Percentiles rank a stretch among this genome's conserved stretches.
Conservation (phyloP, 1,140 invertebrate genomes). For the Drosophila mojavensis region DNA sequence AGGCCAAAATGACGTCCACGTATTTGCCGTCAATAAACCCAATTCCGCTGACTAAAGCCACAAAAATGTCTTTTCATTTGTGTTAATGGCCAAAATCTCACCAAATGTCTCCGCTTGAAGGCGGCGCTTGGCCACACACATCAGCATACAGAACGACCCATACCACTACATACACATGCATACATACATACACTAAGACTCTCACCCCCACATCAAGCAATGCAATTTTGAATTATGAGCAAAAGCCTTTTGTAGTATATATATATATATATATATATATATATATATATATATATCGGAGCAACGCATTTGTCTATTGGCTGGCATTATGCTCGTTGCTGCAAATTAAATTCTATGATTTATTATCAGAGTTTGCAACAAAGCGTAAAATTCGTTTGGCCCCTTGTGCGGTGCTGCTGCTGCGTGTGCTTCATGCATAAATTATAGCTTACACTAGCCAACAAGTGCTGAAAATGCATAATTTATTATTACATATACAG, state of each 20-base stretch:
- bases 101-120: constrained; percentile 49
- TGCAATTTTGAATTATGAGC: constrained; percentile 68
- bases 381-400: constrained; percentile 79
- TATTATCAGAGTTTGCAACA: constrained; percentile 78
- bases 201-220: neutral
- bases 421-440: constrained; percentile 4
- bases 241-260: constrained; percentile 36
- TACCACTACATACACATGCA: neutral
- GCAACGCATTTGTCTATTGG: constrained; percentile 57
- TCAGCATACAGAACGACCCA: neutral
- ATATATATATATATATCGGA: constrained; percentile 7
- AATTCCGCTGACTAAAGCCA: constrained; percentile 58
- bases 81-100: constrained; percentile 76
- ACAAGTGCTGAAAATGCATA: constrained; percentile 7
- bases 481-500: neutral
- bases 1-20: constrained; percentile 57
- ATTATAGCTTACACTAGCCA: constrained; percentile 60
- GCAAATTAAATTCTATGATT: constrained; percentile 78
- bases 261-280: neutral
- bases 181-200: neutral
- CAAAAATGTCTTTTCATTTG: constrained; percentile 67
- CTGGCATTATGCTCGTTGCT: constrained; percentile 29
- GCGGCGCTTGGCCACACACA: constrained; percentile 50
- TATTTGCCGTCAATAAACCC: constrained; percentile 43
- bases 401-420: constrained; percentile 27